Evolutionary conservation across 2,888 invertebrate species (phyloP).

Genomic region (Omphaloscelis lunosa): DNA sequence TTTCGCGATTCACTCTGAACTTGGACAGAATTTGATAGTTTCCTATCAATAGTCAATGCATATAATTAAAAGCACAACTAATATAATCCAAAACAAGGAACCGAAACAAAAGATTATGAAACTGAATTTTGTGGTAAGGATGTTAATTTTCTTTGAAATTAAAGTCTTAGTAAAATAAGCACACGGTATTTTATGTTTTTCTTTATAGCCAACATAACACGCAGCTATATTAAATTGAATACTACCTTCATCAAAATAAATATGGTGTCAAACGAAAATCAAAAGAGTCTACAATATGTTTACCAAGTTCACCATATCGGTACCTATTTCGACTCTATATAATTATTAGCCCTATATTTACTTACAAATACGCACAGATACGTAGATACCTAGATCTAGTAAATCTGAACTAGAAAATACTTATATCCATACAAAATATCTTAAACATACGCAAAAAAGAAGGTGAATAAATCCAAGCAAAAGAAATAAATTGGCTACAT

Average conservation of each 20-base stretch:
- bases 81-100: background rate
- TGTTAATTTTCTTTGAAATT: background rate
- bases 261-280: background rate
- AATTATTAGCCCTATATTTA: background rate
- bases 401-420: background rate
- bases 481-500: slow-evolving; percentile 74
- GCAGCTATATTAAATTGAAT: background rate
- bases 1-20: slow-evolving; percentile 28
- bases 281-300: too few relatives aligned
- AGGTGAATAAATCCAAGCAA: slow-evolving; percentile 58
- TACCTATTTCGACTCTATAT: background rate
- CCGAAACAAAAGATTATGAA: background rate
- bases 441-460: slow-evolving; percentile 27
- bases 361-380: background rate
- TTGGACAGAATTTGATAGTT: slow-evolving; percentile 13
- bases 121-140: background rate
- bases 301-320: background rate
- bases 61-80: background rate
- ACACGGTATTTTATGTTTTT: background rate
- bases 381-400: too few relatives aligned
- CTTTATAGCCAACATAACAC: background rate
- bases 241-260: background rate
- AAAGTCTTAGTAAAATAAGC: background rate
- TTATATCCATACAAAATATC: background rate
- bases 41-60: background rate